These are phyloP conservation scores for Lepus oiostolus DNA, from an alignment of 2,797 vertebrate species.

Conservation along the genomic window DNA sequence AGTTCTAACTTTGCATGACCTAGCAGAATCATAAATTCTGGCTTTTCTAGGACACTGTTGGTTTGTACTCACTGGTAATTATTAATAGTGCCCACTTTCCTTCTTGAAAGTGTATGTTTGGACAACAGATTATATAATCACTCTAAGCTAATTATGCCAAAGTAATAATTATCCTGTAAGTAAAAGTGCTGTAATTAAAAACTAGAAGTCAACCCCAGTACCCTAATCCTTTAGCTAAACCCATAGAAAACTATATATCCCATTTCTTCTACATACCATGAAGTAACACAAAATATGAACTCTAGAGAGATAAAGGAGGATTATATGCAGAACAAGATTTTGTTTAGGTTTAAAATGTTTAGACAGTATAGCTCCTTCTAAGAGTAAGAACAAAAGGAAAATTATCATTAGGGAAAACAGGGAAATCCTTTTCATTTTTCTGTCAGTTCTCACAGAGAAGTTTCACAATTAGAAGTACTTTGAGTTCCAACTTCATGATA, in stretches of 20 bases:
- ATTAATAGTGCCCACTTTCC: neutral
- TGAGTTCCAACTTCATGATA: slow-evolving; percentile 19
- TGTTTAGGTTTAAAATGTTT: neutral
- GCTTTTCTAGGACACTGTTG: neutral
- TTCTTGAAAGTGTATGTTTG: neutral
- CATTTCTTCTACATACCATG: neutral
- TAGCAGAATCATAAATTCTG: neutral
- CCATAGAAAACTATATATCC: neutral
- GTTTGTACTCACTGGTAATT: neutral
- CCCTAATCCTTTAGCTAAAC: neutral
- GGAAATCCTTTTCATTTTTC: neutral
- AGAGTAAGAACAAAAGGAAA: slow-evolving; percentile 27
- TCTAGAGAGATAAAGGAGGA: neutral
- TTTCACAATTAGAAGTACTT: neutral
- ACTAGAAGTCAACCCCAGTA: neutral
- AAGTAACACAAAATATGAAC: neutral
- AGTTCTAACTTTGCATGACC: neutral
- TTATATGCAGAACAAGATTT: neutral
- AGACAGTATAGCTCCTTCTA: neutral
- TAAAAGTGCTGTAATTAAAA: neutral
- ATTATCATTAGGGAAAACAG: neutral
- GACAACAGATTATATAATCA: neutral
- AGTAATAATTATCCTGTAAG: neutral
- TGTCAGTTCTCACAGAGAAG: neutral
- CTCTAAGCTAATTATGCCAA: neutral